phyloP scores from a whole-genome alignment of 2,888 invertebrate genomes.

The Agrochola macilenta region DNA sequence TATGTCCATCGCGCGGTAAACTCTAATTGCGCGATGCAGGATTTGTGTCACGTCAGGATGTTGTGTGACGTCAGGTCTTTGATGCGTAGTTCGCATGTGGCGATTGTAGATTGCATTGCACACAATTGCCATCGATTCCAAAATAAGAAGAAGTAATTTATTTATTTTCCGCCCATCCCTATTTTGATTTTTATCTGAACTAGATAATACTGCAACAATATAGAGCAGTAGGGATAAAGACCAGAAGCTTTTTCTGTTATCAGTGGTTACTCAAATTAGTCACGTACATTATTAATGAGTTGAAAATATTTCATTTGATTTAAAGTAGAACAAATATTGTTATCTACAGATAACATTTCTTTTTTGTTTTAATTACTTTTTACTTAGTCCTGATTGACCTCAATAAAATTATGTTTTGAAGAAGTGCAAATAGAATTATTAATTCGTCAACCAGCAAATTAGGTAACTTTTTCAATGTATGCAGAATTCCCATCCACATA shows the following conservation, averaged over 20 bases:
- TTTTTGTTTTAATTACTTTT: slow-evolving; percentile 23
- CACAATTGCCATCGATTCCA: not conserved
- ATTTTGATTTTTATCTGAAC: not conserved
- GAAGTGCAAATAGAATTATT: not conserved
- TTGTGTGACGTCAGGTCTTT: too few relatives aligned
- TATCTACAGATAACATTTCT: slow-evolving; percentile 31
- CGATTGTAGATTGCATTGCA: too few relatives aligned
- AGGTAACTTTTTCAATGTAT: too few relatives aligned
- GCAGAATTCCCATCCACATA: too few relatives aligned
- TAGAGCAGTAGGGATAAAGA: not conserved
- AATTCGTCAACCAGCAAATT: too few relatives aligned
- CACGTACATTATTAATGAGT: slow-evolving; percentile 3
- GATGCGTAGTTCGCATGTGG: too few relatives aligned
- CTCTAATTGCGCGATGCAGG: too few relatives aligned
- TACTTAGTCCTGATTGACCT: not conserved
- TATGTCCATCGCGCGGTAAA: too few relatives aligned
- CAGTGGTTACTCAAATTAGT: slow-evolving; percentile 8
- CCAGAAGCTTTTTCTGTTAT: slow-evolving; percentile 8
- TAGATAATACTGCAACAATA: not conserved
- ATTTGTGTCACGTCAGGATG: too few relatives aligned
- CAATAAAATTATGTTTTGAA: slow-evolving; percentile 2
- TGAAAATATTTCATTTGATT: not conserved
- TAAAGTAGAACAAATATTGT: slow-evolving; percentile 17
- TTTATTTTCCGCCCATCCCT: too few relatives aligned
- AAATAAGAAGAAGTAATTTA: not conserved